Conservation (phyloP, 2,888 invertebrate species). For the Melangyna quadrimaculata region DNA sequence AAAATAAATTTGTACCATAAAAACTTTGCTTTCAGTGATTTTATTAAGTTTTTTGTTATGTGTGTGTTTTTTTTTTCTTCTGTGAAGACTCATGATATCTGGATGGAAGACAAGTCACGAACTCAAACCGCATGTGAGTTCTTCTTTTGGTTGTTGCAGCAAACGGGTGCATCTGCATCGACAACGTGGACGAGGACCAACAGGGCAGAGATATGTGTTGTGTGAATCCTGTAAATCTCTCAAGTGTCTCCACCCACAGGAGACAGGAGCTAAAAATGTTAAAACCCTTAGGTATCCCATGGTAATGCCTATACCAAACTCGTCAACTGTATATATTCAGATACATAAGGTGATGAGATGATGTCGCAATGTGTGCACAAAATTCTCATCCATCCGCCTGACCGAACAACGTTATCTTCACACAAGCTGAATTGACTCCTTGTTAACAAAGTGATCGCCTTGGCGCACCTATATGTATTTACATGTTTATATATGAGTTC, state of each 20-base stretch:
- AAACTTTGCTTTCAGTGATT: conserved; percentile 38
- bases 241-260: conserved; percentile 48
- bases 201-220: background rate
- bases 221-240: conserved; percentile 51
- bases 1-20: conserved; percentile 36
- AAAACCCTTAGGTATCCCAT: conserved; percentile 50
- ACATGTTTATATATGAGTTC: too few species aligned
- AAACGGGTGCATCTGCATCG: conserved; percentile 21
- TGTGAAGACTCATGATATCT: conserved; percentile 43
- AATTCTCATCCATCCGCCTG: background rate
- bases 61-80: background rate
- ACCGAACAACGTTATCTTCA: conserved; percentile 33
- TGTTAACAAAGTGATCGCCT: conserved; percentile 14
- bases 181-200: background rate
- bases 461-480: background rate
- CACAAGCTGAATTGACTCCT: conserved; percentile 31
- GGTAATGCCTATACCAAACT: conserved; percentile 49
- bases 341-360: background rate
- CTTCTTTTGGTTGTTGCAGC: conserved; percentile 4
- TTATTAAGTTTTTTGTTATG: conserved; percentile 32
- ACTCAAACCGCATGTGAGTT: conserved; percentile 41
- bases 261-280: conserved; percentile 41
- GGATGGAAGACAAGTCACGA: conserved; percentile 69
- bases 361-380: conserved; percentile 23
- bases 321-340: conserved; percentile 9